A percentile compares a stretch with the other conserved stretches of the same genome.
Conservation (phyloP, 2,797 vertebrate genomes). For the Steatocranus sp. region DNA sequence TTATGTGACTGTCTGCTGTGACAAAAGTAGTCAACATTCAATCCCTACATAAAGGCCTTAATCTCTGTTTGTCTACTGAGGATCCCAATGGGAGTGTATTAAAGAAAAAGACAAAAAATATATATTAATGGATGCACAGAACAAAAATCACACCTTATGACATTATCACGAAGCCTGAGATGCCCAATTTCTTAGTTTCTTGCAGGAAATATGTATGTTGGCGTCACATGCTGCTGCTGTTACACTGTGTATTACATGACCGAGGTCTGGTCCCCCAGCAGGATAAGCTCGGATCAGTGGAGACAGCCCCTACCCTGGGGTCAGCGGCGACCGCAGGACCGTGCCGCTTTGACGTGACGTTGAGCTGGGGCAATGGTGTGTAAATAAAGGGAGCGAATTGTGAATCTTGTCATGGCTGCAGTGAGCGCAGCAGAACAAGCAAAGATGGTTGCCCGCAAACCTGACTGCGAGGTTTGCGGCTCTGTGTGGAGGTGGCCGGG, state of each 20-base stretch:
- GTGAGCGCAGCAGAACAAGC: conserved; percentile 81
- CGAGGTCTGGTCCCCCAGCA: conserved; percentile 75
- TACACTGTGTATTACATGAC: conserved; percentile 60
- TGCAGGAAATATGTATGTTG: conserved; percentile 71
- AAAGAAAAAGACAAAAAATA: not conserved
- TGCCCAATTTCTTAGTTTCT: conserved; percentile 22
- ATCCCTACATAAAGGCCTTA: conserved; percentile 19
- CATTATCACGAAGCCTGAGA: not conserved
- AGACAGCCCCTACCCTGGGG: conserved; percentile 86
- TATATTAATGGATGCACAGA: not conserved
- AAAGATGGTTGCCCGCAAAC: conserved; percentile 90
- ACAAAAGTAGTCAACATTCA: conserved; percentile 79
- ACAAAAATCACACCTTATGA: not conserved
- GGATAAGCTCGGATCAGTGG: conserved; percentile 84
- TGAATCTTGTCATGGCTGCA: conserved; percentile 82
- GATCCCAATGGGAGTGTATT: not conserved
- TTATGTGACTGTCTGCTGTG: conserved; percentile 69
- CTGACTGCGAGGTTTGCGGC: conserved; percentile 74
- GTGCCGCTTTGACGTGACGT: conserved; percentile 79
- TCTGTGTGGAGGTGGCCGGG: conserved; percentile 69
- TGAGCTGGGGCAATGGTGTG: conserved; percentile 91
- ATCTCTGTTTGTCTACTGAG: not conserved
- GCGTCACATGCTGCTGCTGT: conserved; percentile 64
- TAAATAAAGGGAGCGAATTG: conserved; percentile 91
- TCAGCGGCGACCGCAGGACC: conserved; percentile 79